Evolutionary conservation across 2,113 vertebrate genomes (phyloP), one percentile per base, ranked within the genome.

Genomic region (Otus sunia): DNA sequence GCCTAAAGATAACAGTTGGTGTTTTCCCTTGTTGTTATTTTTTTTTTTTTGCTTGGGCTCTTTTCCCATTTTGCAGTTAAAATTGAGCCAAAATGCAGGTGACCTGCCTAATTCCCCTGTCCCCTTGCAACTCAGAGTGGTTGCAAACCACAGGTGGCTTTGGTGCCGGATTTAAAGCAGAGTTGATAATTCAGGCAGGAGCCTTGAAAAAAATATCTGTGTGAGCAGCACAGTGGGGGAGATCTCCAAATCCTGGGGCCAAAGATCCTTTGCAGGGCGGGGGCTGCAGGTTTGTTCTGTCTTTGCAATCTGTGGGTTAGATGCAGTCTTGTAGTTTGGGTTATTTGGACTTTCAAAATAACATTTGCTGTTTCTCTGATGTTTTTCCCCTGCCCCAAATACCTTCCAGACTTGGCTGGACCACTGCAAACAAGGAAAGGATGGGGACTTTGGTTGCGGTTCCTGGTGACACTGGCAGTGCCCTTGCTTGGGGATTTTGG

Each of bases 391-490:
- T 15, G 53, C 36, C 21, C n/a, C 49, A 21, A 64, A 15, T 17
- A 1, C n/a, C n/a, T 58, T 34, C 56, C 36, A 71, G 50, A 32
- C 27, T 45, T 8, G 58, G 32, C 49, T 0, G 3, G 17, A 6
- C 11, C 32, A 2, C 0, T 1, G 26, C 55, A n/a, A 8, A 11
- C 0, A 5, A 17, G 74, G 52, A 10, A 18, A 19, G 27, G 77
- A 36, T 4, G 52, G 50, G 23, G 39, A 1, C 4, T 37, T 15
- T 11, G 6, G 9, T 52, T 34, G 30, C 1, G 0, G 39, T 7
- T 60, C 43, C 45, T 3, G 0, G 5, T 6, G 41, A 8, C 5
- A 0, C 32, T 1, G 2, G 23, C 3, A 4, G 43, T 9, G 58
- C 37, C 66, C 5, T 11, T 7, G 50, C 59, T 45, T 15, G 7